Base-by-base conservation (phyloP, 2,113 vertebrate species). In the Cyrtonyx montezumae region DNA sequence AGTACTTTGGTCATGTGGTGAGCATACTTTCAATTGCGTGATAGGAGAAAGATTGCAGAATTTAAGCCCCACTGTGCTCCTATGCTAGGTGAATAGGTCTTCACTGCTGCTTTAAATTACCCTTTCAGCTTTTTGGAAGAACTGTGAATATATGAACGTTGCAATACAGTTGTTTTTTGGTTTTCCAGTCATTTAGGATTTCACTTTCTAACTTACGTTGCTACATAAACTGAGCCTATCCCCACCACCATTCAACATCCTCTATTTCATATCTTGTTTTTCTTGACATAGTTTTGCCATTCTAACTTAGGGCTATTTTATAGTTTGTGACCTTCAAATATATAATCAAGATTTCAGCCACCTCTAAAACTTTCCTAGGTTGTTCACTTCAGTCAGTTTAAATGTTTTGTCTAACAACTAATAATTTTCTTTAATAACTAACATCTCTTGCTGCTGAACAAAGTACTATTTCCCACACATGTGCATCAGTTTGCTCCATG, bases 131-230 rank as follows among this genome's bases (percentile, higher is more conserved):
- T 71, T 78, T 71, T 88, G 48, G 66, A 78, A 84, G 37, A 89
- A 34, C 71, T 87, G 55, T 36, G 81, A 94, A 87, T 49, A 79
- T 65, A 56, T 6, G 22, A 95, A 92, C 94, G 37, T 91, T 94
- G 89, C 96, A 95, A 76, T 83, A 87, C 84, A 62, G 87, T 67
- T 92, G 91, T 87, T 96, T 89, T 75, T 92, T 73, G 82, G 89
- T 74, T 84, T 85, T 48, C 11, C 51, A 59, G 59, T 69, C 89
- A 90, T 87, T 93, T 51, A 63, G 46, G 63, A 87, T 87, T 89
- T 83, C 37, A 91, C 28, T 80, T 89, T 89, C 81, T 45, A 92
- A 91, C 92, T 83, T 77, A 81, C 18, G 59, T 71, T 69, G 49
- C 94, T 91, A 93, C 59, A 92, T 91, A 95, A 95, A 91, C 67